These are phyloP conservation scores for Rhingia campestris DNA, from an alignment of 2,888 invertebrate species.

Conservation along the genomic window DNA sequence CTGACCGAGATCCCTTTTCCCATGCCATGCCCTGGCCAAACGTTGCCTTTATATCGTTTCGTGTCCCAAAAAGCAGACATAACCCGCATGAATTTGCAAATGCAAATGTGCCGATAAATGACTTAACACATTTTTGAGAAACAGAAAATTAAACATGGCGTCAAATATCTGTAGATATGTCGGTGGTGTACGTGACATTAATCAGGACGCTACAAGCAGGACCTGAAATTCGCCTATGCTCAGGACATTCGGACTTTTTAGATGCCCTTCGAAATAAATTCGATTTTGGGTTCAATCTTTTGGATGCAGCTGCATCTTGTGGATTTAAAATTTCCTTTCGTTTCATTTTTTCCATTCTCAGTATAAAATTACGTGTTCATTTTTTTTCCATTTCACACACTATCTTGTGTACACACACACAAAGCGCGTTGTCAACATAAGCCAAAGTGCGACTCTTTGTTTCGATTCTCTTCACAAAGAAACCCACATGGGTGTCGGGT, in stretches of 20 bases:
- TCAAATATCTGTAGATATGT: conserved; percentile 34
- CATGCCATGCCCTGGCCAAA: neutral
- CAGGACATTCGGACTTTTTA: neutral
- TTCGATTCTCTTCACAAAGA: conserved; percentile 45
- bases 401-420: conserved; percentile 27
- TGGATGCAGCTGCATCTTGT: conserved; percentile 11
- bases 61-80: conserved; percentile 23
- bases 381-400: conserved; percentile 27
- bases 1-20: neutral
- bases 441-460: conserved; percentile 3
- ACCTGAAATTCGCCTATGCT: neutral
- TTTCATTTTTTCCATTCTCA: conserved; percentile 30
- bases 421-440: neutral
- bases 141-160: conserved; percentile 66
- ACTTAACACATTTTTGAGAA: conserved; percentile 43
- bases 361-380: conserved; percentile 67
- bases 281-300: conserved; percentile 4
- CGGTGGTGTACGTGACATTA: conserved; percentile 53
- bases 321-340: conserved; percentile 33
- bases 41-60: neutral
- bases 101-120: conserved; percentile 18
- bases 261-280: neutral
- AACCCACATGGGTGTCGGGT: conserved; percentile 7
- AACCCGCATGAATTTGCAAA: conserved; percentile 13
- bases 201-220: conserved; percentile 56